A percentile compares a stretch with the other conserved stretches of the same genome.
phyloP scores from a whole-genome alignment of 2,797 vertebrate genomes.

The Fistularia commersonii region DNA sequence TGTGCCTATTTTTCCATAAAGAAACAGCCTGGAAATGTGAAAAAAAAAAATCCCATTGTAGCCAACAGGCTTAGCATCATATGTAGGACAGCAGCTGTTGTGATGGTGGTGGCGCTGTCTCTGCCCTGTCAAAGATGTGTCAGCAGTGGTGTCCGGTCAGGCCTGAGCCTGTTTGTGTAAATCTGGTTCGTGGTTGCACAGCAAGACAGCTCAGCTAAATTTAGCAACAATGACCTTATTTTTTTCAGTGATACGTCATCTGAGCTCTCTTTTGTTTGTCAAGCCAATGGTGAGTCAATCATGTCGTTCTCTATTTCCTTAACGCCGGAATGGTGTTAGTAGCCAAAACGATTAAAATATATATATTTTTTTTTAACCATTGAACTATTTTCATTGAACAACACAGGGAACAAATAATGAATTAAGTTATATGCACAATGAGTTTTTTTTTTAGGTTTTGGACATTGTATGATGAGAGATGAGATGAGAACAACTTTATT shows the following conservation, averaged over 20 bases:
- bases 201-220: constrained; percentile 62
- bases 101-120: constrained; percentile 33
- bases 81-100: constrained; percentile 66
- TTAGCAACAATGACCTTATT: constrained; percentile 63
- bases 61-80: constrained; percentile 62
- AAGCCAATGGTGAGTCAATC: constrained; percentile 1
- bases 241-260: constrained; percentile 33
- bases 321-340: neutral
- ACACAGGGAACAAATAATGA: too few species aligned
- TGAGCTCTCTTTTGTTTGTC: constrained; percentile 10
- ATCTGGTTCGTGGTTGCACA: constrained; percentile 57
- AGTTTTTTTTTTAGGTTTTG: too few species aligned
- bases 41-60: constrained; percentile 27
- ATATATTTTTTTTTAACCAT: too few species aligned
- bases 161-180: constrained; percentile 43
- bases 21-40: too few species aligned
- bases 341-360: too few species aligned
- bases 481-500: too few species aligned
- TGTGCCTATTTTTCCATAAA: too few species aligned
- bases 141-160: constrained; percentile 44
- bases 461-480: too few species aligned
- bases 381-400: too few species aligned
- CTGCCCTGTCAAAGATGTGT: constrained; percentile 50
- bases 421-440: too few species aligned
- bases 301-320: constrained; percentile 13